A percentile compares a stretch with the other conserved stretches of the same genome.
Evolutionary conservation across 2,113 vertebrate genomes (phyloP).

Genomic region (Epinephelus cyanopodus): DNA sequence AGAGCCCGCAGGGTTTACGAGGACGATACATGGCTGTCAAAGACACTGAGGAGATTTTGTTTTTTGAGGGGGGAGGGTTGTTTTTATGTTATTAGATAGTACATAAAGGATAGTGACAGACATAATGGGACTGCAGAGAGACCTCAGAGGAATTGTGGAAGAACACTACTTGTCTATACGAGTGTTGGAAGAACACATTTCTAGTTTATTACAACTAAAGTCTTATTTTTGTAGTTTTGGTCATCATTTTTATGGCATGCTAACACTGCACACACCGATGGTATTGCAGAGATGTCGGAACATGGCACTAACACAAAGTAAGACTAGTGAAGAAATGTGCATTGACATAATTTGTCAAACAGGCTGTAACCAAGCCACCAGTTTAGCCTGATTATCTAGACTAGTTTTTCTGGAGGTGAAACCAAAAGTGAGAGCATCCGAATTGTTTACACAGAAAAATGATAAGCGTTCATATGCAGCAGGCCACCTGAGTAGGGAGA

Average conservation of each 20-base stretch:
- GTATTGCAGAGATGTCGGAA: not conserved
- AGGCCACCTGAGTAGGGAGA: no score
- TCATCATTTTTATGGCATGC: not conserved
- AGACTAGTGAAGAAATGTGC: not conserved
- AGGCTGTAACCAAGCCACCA: not conserved
- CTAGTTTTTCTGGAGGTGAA: not conserved
- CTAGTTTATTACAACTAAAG: not conserved
- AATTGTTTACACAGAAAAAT: no score
- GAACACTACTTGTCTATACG: not conserved
- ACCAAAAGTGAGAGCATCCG: not conserved
- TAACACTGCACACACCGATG: not conserved
- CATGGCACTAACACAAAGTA: not conserved
- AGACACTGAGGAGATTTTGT: constrained; percentile 12
- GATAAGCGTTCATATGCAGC: no score
- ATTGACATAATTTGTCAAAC: not conserved
- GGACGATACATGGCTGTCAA: constrained; percentile 33
- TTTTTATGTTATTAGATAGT: constrained; percentile 33
- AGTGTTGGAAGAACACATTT: not conserved
- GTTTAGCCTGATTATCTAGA: no score
- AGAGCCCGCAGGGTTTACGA: constrained; percentile 41
- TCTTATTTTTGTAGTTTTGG: not conserved
- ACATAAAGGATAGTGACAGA: constrained; percentile 31
- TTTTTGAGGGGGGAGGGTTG: not conserved
- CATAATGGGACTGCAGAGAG: constrained; percentile 6
- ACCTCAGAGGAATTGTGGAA: not conserved